Evolutionary conservation across 2,797 vertebrate species (phyloP).

Genomic region (Vireo griseus): DNA sequence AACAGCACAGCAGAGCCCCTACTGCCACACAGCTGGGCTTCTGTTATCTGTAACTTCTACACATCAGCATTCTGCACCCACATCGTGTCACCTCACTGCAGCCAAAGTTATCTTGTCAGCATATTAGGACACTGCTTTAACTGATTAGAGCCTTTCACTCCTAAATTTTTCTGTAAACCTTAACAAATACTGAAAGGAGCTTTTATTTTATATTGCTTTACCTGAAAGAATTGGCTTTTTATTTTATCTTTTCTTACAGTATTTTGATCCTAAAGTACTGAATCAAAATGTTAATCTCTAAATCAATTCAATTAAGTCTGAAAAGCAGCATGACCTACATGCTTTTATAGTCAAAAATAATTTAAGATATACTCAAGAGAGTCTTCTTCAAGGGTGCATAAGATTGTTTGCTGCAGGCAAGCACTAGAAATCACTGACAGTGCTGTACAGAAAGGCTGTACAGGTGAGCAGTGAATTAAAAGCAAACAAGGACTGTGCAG

Average conservation of each 20-base stretch:
- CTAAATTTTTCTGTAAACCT: background rate
- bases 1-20: background rate
- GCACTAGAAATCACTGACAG: background rate
- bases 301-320: background rate
- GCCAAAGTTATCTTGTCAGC: background rate
- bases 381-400: background rate
- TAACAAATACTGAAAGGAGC: background rate
- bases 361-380: background rate
- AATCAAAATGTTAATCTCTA: background rate
- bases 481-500: background rate
- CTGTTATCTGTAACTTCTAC: background rate
- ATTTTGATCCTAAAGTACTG: background rate
- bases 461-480: background rate
- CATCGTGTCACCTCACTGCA: background rate
- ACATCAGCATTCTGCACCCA: background rate
- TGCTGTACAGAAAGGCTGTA: background rate
- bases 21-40: background rate
- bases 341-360: background rate
- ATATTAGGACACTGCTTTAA: background rate
- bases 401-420: background rate
- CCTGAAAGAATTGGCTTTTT: background rate
- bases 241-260: background rate
- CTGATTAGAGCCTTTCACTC: background rate
- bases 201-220: background rate
- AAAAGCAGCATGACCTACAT: background rate